These are phyloP conservation scores for Pecten maximus DNA, from an alignment of 2,888 invertebrate species.

Conservation along the genomic window DNA sequence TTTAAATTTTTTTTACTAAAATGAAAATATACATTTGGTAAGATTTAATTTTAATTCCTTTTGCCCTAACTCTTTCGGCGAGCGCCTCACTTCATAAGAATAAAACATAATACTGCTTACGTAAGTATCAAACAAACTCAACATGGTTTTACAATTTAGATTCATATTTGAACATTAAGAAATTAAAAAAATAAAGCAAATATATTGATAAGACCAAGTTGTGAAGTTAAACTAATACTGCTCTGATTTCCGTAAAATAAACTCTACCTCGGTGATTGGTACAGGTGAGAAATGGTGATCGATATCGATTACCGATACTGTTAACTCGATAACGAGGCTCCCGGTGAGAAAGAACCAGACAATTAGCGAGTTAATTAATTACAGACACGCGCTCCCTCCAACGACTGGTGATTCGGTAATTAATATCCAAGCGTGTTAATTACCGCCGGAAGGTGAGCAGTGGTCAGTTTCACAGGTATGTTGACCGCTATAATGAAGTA, in stretches of 20 bases:
- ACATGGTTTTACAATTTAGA: too few species aligned
- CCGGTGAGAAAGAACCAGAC: not conserved
- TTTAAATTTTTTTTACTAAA: too few species aligned
- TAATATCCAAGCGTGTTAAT: not conserved
- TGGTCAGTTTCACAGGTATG: not conserved
- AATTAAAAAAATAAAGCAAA: too few species aligned
- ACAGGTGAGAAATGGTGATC: not conserved
- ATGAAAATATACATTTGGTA: too few species aligned
- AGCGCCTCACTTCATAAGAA: too few species aligned
- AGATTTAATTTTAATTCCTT: too few species aligned
- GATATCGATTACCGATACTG: not conserved
- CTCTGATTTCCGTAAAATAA: not conserved
- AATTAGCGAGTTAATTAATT: not conserved
- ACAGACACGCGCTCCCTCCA: not conserved
- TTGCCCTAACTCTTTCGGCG: too few species aligned
- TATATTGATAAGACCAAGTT: too few species aligned
- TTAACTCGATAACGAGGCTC: not conserved
- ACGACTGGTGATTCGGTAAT: not conserved
- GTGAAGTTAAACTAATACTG: not conserved
- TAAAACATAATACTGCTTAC: too few species aligned
- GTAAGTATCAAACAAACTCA: too few species aligned
- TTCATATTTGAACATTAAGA: too few species aligned
- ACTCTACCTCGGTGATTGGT: not conserved
- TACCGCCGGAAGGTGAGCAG: not conserved
- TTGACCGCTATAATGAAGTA: not conserved